Percentiles rank a stretch among this genome's conserved stretches.
Evolutionary conservation across 2,888 invertebrate genomes (phyloP).

Genomic region (Cheilosia vernalis): DNA sequence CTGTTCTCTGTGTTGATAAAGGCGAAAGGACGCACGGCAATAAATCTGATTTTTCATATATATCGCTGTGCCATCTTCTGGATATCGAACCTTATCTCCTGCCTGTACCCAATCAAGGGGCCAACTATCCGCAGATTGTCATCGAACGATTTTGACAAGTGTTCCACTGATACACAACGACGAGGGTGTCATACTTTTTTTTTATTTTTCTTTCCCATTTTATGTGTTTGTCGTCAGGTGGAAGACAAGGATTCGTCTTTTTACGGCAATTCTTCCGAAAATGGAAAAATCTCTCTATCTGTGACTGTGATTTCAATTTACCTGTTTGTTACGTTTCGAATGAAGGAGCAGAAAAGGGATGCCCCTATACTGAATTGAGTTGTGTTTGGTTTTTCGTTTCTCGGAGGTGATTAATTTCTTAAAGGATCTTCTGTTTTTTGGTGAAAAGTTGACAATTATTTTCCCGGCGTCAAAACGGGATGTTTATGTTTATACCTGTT

Average conservation of each 20-base stretch:
- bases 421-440: not conserved
- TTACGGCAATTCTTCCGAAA: conserved; percentile 66
- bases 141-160: conserved; percentile 72
- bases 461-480: conserved; percentile 19
- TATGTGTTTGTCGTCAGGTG: conserved; percentile 64
- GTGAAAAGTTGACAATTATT: conserved; percentile 23
- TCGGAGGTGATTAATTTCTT: conserved; percentile 60
- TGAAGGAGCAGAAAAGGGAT: conserved; percentile 28
- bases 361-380: conserved; percentile 28
- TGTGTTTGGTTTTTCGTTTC: conserved; percentile 26
- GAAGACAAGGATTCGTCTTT: conserved; percentile 39
- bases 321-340: conserved; percentile 63
- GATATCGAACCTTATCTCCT: conserved; percentile 40
- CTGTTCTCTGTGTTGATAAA: conserved; percentile 38
- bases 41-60: conserved; percentile 73
- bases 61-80: conserved; percentile 64
- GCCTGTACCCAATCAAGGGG: conserved; percentile 38
- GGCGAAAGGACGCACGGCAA: conserved; percentile 5
- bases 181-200: conserved; percentile 34
- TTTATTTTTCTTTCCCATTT: conserved; percentile 35
- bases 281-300: conserved; percentile 43
- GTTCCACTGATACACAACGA: conserved; percentile 40
- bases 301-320: conserved; percentile 69
- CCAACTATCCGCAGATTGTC: conserved; percentile 64
- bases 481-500: not conserved